These are phyloP conservation scores for Hyles lineata DNA, from an alignment of 2,888 invertebrate species.

Conservation along the genomic window DNA sequence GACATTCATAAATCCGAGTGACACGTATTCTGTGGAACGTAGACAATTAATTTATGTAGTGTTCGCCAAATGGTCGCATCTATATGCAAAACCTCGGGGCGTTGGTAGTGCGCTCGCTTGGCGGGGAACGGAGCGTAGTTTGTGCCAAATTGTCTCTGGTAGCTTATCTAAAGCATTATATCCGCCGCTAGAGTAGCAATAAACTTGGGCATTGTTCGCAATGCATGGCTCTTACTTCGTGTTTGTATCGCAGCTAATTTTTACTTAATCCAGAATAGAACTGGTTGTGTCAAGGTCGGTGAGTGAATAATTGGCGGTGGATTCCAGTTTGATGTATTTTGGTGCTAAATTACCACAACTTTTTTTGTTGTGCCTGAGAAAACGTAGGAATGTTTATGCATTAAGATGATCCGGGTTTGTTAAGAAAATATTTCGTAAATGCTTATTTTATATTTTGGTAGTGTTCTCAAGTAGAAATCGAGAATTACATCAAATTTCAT, in stretches of 20 bases:
- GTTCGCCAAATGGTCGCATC: conserved; percentile 81
- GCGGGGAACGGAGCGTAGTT: conserved; percentile 77
- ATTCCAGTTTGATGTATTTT: conserved; percentile 1
- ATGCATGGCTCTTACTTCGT: conserved; percentile 69
- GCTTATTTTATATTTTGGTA: too few species aligned
- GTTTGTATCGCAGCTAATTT: conserved; percentile 60
- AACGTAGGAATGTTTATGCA: not conserved
- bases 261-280: conserved; percentile 39
- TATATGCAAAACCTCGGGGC: conserved; percentile 81
- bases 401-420: not conserved
- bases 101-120: conserved; percentile 67
- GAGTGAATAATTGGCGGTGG: not conserved
- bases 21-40: conserved; percentile 71
- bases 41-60: conserved; percentile 80
- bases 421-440: too few species aligned
- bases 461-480: too few species aligned
- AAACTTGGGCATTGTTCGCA: conserved; percentile 73
- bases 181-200: conserved; percentile 71
- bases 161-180: conserved; percentile 83
- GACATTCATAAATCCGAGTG: conserved; percentile 59
- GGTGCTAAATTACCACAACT: conserved; percentile 2
- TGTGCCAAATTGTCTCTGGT: conserved; percentile 83
- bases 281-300: conserved; percentile 29
- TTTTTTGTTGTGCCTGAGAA: not conserved
- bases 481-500: too few species aligned